Conservation (phyloP, 1,140 invertebrate genomes). For the Whitmania pigra region DNA sequence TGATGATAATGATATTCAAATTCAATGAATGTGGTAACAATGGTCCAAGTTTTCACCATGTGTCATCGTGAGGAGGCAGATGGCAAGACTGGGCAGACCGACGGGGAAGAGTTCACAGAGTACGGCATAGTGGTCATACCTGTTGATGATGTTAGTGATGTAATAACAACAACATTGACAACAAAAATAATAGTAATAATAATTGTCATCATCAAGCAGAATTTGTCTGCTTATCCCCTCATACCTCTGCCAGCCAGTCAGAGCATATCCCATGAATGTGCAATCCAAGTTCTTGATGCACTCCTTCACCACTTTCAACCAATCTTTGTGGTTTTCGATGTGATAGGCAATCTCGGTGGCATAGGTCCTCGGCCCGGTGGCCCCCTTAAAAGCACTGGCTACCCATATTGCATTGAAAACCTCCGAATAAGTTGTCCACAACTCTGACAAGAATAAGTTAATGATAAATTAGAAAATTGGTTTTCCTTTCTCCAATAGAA, state of each 20-base stretch:
- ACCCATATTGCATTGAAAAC: constrained; percentile 80
- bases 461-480: no score
- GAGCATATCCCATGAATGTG: constrained; percentile 48
- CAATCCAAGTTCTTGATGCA: constrained; percentile 29
- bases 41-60: constrained; percentile 25
- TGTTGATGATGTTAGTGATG: constrained; percentile 6
- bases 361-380: constrained; percentile 32
- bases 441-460: constrained; percentile 36
- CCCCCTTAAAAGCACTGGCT: constrained; percentile 78
- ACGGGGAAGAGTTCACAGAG: constrained; percentile 74
- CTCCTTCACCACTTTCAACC: constrained; percentile 52
- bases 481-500: neutral
- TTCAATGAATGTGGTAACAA: neutral
- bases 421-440: constrained; percentile 58
- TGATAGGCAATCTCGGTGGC: constrained; percentile 44
- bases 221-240: neutral
- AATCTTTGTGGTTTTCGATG: constrained; percentile 61
- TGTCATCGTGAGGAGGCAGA: constrained; percentile 45
- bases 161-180: constrained; percentile 1
- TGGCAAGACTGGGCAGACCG: constrained; percentile 61
- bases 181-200: constrained; percentile 4
- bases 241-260: constrained; percentile 57
- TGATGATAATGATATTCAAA: neutral
- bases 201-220: neutral
- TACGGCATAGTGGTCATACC: constrained; percentile 74